Evolutionary conservation across 1,140 invertebrate genomes (phyloP).

Genomic region (Brachionus paranguensis): DNA sequence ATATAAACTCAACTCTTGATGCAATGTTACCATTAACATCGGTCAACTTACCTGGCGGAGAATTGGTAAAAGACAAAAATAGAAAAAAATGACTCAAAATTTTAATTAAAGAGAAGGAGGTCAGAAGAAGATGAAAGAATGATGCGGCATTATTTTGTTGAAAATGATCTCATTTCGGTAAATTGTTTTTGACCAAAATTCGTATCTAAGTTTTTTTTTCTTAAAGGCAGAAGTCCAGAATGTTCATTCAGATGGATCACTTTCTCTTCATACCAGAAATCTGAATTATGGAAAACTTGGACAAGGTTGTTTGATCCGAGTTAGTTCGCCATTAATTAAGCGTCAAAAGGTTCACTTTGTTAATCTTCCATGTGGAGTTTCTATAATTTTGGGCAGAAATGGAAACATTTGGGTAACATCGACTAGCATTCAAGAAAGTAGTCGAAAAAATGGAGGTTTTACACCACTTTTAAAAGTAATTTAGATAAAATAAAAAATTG

Average conservation of each 20-base stretch:
- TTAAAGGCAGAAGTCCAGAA: constrained; percentile 78
- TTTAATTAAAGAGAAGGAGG: constrained; percentile 66
- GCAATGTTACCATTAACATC: constrained; percentile 80
- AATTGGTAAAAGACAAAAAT: constrained; percentile 64
- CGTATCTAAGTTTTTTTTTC: neutral
- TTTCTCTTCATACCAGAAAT: constrained; percentile 89
- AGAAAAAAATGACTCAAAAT: neutral
- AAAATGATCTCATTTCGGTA: constrained; percentile 91
- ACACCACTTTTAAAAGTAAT: neutral
- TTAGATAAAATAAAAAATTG: neutral
- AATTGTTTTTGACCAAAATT: neutral
- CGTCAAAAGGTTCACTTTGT: constrained; percentile 93
- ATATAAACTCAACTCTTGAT: constrained; percentile 77
- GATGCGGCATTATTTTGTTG: constrained; percentile 78
- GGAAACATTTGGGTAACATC: constrained; percentile 92
- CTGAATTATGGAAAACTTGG: constrained; percentile 90
- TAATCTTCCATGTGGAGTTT: constrained; percentile 78
- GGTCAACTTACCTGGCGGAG: constrained; percentile 92
- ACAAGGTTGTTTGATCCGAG: constrained; percentile 82
- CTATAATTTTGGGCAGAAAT: constrained; percentile 89
- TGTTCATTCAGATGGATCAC: constrained; percentile 78
- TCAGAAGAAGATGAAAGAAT: constrained; percentile 92
- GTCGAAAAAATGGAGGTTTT: constrained; percentile 67
- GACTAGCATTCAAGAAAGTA: constrained; percentile 65
- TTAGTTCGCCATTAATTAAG: constrained; percentile 84